Percentiles rank a stretch among this genome's conserved stretches.
phyloP scores from a whole-genome alignment of 2,888 invertebrate species.

The Hirtodrosophila cameraria region DNA sequence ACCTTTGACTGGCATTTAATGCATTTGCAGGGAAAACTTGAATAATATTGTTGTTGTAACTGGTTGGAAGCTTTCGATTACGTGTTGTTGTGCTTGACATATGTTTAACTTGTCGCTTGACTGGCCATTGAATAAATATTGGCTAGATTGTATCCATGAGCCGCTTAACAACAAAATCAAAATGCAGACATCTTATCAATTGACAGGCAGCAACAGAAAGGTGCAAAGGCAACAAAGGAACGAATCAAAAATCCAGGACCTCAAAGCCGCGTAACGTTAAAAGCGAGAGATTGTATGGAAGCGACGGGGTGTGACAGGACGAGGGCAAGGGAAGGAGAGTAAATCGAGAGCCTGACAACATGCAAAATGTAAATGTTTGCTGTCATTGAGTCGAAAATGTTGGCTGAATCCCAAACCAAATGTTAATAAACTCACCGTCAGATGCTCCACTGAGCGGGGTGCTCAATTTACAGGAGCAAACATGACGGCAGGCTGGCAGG shows the following conservation, averaged over 20 bases:
- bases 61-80: background rate
- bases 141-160: slow-evolving; percentile 21
- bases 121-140: slow-evolving; percentile 39
- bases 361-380: slow-evolving; percentile 75
- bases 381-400: slow-evolving; percentile 74
- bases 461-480: slow-evolving; percentile 75
- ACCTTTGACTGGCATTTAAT: too few species aligned
- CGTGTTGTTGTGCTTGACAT: background rate
- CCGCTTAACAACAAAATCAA: slow-evolving; percentile 9
- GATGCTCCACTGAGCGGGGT: slow-evolving; percentile 8
- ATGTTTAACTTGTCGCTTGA: slow-evolving; percentile 4
- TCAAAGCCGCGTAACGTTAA: slow-evolving; percentile 48
- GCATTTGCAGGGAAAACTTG: too few species aligned
- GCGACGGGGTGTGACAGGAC: background rate
- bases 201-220: slow-evolving; percentile 37
- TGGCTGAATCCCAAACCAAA: slow-evolving; percentile 66
- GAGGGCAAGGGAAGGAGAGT: background rate
- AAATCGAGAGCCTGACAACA: slow-evolving; percentile 53
- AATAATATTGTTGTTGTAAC: background rate
- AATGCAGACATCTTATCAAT: slow-evolving; percentile 27
- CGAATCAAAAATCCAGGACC: slow-evolving; percentile 35
- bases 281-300: slow-evolving; percentile 9
- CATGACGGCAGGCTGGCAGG: slow-evolving; percentile 38
- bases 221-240: slow-evolving; percentile 36
- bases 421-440: slow-evolving; percentile 66